A percentile compares a stretch with the other conserved stretches of the same genome.
Conservation (phyloP, 2,888 invertebrate genomes). For the Onchidella celtica region DNA sequence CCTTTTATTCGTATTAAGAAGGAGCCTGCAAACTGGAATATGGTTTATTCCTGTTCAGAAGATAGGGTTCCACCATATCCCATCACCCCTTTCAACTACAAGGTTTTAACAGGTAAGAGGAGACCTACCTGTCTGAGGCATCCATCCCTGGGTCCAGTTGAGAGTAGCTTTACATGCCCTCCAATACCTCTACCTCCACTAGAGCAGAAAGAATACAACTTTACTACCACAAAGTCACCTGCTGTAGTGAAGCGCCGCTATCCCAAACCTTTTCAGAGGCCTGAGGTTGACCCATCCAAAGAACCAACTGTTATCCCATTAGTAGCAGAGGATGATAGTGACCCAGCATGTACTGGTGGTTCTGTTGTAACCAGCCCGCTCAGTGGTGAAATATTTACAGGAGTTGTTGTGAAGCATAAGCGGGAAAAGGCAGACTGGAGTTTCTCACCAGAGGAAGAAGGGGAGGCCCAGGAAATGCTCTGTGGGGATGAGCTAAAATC, state of each 20-base stretch:
- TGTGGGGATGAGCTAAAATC: not conserved
- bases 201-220: not conserved
- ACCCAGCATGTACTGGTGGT: conserved; percentile 40
- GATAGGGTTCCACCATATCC: not conserved
- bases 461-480: not conserved
- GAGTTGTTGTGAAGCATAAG: conserved; percentile 30
- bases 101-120: not conserved
- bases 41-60: not conserved
- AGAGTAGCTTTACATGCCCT: not conserved
- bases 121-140: not conserved
- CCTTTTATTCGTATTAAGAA: not conserved
- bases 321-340: conserved; percentile 8
- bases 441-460: not conserved
- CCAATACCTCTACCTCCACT: not conserved
- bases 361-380: conserved; percentile 19
- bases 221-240: not conserved
- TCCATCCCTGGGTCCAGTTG: conserved; percentile 4
- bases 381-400: conserved; percentile 25
- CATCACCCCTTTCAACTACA: conserved; percentile 6
- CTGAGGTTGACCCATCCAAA: conserved; percentile 18
- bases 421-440: conserved; percentile 39
- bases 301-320: conserved; percentile 35
- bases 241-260: conserved; percentile 15
- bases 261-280: conserved; percentile 12
- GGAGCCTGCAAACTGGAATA: conserved; percentile 12